A percentile compares a stretch with the other conserved stretches of the same genome.
Evolutionary conservation across 2,113 vertebrate genomes (phyloP).

Genomic region (Cygnus buccinator): DNA sequence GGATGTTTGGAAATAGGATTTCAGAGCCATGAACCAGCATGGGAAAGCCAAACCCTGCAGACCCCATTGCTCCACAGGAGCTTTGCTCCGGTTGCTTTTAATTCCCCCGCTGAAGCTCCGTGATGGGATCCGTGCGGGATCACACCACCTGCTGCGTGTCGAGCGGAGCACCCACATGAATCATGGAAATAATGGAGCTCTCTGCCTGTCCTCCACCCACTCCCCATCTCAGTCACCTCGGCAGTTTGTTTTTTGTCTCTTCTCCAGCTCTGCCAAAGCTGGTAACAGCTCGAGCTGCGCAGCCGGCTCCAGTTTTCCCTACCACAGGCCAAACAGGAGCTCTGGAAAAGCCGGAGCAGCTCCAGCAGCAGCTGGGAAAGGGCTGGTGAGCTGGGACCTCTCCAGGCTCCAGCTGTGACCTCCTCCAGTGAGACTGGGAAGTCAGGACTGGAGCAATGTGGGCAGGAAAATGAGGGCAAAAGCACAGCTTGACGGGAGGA

Average conservation of each 20-base stretch:
- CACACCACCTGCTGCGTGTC: fast-evolving
- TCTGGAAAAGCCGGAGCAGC: not conserved
- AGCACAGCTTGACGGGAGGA: not conserved
- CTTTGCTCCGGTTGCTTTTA: not conserved
- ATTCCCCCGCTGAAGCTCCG: not conserved
- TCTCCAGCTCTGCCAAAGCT: not conserved
- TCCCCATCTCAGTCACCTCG: not conserved
- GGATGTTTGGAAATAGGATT: not conserved
- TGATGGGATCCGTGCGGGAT: fast-evolving
- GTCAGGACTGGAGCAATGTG: not conserved
- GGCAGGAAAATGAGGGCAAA: not conserved
- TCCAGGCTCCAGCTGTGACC: not conserved
- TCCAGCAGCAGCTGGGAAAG: not conserved
- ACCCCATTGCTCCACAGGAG: not conserved
- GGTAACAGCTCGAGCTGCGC: not conserved
- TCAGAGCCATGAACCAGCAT: not conserved
- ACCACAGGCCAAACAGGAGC: not conserved
- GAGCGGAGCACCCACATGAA: not conserved
- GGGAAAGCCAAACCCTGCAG: not conserved
- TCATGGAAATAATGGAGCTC: not conserved
- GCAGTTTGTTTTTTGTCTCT: not conserved
- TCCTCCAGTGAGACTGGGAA: not conserved
- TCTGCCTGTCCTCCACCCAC: not conserved
- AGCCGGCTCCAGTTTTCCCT: not conserved
- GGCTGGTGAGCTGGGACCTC: not conserved